These are phyloP conservation scores for Pagrus major DNA, from an alignment of 2,113 vertebrate species.

Conservation along the genomic window DNA sequence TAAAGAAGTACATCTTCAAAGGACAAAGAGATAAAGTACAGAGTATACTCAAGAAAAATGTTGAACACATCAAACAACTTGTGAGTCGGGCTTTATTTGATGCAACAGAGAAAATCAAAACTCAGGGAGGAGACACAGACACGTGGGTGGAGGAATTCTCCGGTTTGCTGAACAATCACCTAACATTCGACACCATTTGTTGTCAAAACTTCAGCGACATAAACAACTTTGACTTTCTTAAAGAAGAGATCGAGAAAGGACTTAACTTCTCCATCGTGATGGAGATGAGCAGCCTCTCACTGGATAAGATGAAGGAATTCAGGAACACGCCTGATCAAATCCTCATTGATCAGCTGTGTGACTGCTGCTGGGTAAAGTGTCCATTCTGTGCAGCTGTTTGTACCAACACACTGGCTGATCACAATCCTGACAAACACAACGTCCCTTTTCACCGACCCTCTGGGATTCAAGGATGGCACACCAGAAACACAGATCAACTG, in stretches of 20 bases:
- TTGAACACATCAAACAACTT: not conserved
- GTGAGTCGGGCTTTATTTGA: conserved; percentile 50
- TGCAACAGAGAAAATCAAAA: conserved; percentile 35
- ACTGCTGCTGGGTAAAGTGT: no score
- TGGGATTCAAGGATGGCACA: not conserved
- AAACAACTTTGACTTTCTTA: conserved; percentile 50
- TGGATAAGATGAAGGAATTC: not conserved
- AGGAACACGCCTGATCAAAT: conserved; percentile 36
- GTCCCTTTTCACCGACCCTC: no score
- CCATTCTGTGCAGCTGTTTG: no score
- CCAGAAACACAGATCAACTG: no score
- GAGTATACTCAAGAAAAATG: conserved; percentile 39
- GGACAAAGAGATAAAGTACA: no score
- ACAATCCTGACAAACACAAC: no score
- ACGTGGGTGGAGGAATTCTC: conserved; percentile 67
- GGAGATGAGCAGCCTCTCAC: not conserved
- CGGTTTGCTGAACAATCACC: not conserved
- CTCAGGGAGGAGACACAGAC: rapidly evolving
- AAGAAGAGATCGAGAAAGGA: conserved; percentile 42
- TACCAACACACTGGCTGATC: no score
- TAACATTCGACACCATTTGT: conserved; percentile 9
- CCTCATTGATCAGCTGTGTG: no score
- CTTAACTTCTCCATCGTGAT: rapidly evolving
- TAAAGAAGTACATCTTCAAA: no score
- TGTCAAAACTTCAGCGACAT: conserved; percentile 20